These are phyloP conservation scores for Drosophila leontia DNA, from an alignment of 1,140 invertebrate species.

Conservation along the genomic window DNA sequence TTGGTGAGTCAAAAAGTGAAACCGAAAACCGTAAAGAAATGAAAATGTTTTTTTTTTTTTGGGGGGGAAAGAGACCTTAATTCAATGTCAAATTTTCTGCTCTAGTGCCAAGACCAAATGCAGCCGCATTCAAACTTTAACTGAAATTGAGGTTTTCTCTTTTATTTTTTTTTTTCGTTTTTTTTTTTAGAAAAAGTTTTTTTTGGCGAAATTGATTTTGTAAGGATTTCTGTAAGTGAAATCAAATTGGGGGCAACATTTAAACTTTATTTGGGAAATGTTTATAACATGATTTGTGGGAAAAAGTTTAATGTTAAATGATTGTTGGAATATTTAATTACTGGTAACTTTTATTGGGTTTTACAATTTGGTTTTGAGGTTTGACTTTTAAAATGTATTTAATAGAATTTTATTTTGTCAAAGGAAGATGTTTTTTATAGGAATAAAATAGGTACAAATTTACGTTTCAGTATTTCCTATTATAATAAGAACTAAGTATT, in stretches of 20 bases:
- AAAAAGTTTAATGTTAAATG: slow-evolving; percentile 6
- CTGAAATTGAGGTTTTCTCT: slow-evolving; percentile 31
- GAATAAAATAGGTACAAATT: too few relatives aligned
- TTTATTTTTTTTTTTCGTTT: slow-evolving; percentile 5
- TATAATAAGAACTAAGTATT: neutral
- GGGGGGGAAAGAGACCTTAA: slow-evolving; percentile 35
- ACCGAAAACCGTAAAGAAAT: slow-evolving; percentile 31
- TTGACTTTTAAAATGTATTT: neutral
- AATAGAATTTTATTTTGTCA: neutral
- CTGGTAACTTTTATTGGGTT: slow-evolving; percentile 1
- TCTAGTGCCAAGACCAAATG: slow-evolving; percentile 29
- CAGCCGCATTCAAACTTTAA: slow-evolving; percentile 32
- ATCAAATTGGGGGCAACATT: slow-evolving; percentile 7
- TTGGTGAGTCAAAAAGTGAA: slow-evolving; percentile 30
- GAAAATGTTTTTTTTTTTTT: slow-evolving; percentile 59
- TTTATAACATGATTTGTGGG: neutral
- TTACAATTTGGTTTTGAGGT: neutral
- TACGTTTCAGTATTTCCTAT: neutral
- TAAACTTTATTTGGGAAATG: slow-evolving; percentile 6
- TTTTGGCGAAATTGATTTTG: slow-evolving; percentile 34
- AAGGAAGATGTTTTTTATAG: neutral
- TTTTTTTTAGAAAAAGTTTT: slow-evolving; percentile 15
- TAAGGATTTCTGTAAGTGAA: slow-evolving; percentile 14
- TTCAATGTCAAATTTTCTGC: slow-evolving; percentile 56
- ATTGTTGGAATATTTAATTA: neutral